A percentile compares a stretch with the other conserved stretches of the same genome.
Conservation (phyloP, 2,888 invertebrate species). For the Temnothorax ravouxi region DNA sequence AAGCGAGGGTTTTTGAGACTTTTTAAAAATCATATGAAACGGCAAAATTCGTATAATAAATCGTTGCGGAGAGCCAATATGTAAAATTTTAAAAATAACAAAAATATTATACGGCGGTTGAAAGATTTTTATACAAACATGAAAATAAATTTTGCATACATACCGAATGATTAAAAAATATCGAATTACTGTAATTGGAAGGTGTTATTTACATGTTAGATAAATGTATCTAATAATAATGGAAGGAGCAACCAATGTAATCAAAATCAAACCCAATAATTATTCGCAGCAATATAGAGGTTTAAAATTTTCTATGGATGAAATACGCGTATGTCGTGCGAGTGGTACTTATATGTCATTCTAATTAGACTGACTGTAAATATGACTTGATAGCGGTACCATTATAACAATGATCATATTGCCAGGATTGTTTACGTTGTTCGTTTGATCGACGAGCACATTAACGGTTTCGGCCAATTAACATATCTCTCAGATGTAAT, state of each 20-base stretch:
- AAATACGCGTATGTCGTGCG: background rate
- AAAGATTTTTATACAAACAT: slow-evolving; percentile 20
- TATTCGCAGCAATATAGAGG: background rate
- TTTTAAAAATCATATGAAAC: background rate
- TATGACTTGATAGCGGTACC: background rate
- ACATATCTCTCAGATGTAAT: slow-evolving; percentile 29
- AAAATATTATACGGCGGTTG: background rate
- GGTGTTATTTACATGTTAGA: background rate
- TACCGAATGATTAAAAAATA: slow-evolving; percentile 30
- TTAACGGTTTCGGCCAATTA: slow-evolving; percentile 16
- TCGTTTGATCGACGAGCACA: slow-evolving; percentile 14
- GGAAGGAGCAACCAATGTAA: background rate
- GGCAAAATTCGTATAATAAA: slow-evolving; percentile 25
- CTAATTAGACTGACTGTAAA: slow-evolving; percentile 27
- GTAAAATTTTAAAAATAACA: background rate
- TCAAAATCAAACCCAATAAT: background rate
- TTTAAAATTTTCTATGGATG: background rate
- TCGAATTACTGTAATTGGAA: background rate
- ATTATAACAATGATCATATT: slow-evolving; percentile 11
- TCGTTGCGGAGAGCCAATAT: background rate
- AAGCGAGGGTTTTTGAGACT: background rate
- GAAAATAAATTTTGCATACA: slow-evolving; percentile 6
- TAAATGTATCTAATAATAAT: slow-evolving; percentile 3
- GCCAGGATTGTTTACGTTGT: background rate
- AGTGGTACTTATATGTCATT: background rate